Percentiles rank a stretch among this genome's conserved stretches.
phyloP scores from a whole-genome alignment of 64 coral and sea anemone species.

The Stichodactyla helianthus region DNA sequence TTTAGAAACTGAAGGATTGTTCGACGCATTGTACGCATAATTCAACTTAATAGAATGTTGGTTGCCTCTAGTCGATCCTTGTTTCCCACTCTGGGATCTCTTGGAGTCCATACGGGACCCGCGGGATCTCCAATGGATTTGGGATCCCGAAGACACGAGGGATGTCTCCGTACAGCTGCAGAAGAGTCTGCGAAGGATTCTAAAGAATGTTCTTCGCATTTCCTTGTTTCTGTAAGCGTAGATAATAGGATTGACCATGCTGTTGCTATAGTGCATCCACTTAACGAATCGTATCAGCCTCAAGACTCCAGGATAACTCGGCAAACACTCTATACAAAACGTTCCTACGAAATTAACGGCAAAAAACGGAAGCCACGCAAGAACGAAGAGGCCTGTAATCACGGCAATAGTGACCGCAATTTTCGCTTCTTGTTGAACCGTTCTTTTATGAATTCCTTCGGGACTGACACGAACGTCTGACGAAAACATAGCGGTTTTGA shows the following conservation, averaged over 20 bases:
- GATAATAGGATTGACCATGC: constrained; percentile 67
- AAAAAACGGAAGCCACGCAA: constrained; percentile 78
- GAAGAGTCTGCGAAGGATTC: neutral
- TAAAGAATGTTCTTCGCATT: constrained; percentile 70
- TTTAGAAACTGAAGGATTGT: neutral
- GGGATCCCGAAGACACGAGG: neutral
- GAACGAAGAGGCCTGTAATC: constrained; percentile 57
- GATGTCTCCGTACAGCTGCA: neutral
- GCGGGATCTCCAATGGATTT: constrained; percentile 1
- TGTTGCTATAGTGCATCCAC: constrained; percentile 96
- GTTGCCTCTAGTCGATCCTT: neutral
- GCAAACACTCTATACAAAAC: constrained; percentile 53
- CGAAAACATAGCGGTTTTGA: constrained; percentile 37
- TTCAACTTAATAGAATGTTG: neutral
- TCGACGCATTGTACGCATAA: neutral
- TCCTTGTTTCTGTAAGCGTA: constrained; percentile 79
- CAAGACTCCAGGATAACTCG: constrained; percentile 13
- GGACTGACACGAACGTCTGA: constrained; percentile 51
- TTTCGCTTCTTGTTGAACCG: constrained; percentile 49
- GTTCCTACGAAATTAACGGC: constrained; percentile 48
- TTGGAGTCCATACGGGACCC: neutral
- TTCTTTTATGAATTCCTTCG: neutral
- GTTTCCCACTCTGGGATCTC: neutral
- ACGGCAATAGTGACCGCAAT: constrained; percentile 76
- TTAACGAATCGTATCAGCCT: constrained; percentile 80